Conservation (phyloP, 2,888 invertebrate genomes). For the Synanthedon myopaeformis region DNA sequence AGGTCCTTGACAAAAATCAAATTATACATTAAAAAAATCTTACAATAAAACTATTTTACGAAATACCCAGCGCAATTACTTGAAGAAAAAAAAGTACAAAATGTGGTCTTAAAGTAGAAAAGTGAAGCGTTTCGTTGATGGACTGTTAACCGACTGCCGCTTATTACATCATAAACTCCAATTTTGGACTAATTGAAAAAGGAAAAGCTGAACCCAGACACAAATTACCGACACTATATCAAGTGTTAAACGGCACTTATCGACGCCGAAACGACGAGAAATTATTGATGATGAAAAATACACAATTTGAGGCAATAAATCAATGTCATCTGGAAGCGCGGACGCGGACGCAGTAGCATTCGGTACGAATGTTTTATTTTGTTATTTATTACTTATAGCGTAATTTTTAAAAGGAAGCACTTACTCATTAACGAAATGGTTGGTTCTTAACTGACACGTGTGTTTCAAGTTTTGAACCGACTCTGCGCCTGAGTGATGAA, state of each 20-base stretch:
- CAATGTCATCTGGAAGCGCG: conserved; percentile 34
- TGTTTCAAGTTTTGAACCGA: not conserved
- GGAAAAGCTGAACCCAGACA: conserved; percentile 51
- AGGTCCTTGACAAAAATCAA: too few relatives aligned
- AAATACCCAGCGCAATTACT: too few relatives aligned
- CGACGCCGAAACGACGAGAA: conserved; percentile 57
- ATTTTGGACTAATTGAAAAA: conserved; percentile 65
- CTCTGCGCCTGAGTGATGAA: too few relatives aligned
- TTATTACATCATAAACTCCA: conserved; percentile 52
- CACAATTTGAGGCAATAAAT: conserved; percentile 67
- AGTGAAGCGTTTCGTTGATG: conserved; percentile 19
- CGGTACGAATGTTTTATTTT: conserved; percentile 40
- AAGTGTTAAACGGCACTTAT: conserved; percentile 69
- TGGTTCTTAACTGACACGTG: not conserved
- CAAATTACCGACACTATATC: conserved; percentile 69
- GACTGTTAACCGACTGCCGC: conserved; percentile 30
- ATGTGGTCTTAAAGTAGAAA: not conserved
- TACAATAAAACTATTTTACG: too few relatives aligned
- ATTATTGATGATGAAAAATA: conserved; percentile 62
- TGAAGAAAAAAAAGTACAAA: too few relatives aligned
- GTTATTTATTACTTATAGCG: conserved; percentile 53
- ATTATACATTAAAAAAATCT: too few relatives aligned
- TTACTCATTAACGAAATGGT: conserved; percentile 38
- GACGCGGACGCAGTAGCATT: conserved; percentile 39
- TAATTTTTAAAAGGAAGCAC: conserved; percentile 40